Conservation (phyloP, 2,113 vertebrate species). For the Phycodurus eques region DNA sequence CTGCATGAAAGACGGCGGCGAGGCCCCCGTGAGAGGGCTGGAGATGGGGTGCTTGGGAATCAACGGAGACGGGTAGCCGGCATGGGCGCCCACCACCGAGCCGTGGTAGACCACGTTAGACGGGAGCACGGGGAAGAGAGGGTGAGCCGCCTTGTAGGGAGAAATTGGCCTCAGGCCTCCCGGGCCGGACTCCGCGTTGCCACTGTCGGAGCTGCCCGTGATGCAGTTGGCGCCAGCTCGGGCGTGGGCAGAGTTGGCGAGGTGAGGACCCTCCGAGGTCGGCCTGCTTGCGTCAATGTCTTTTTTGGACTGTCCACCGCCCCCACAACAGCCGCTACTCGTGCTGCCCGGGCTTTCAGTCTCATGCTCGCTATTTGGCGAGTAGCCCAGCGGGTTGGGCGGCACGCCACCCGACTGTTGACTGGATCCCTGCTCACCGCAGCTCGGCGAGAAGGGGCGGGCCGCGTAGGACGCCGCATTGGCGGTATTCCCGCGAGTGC, state of each 20-base stretch:
- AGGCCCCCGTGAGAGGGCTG: slow-evolving; percentile 90
- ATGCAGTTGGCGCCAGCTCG: slow-evolving; percentile 73
- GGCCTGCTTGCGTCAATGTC: slow-evolving; percentile 71
- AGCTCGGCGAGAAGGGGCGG: slow-evolving; percentile 66
- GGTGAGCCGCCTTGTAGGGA: slow-evolving; percentile 88
- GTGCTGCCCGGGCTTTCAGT: slow-evolving; percentile 44
- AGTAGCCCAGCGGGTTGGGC: slow-evolving; percentile 57
- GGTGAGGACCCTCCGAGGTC: slow-evolving; percentile 72
- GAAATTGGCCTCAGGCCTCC: slow-evolving; percentile 89
- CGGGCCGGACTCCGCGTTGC: slow-evolving; percentile 70
- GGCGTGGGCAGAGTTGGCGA: slow-evolving; percentile 72
- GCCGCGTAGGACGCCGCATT: slow-evolving; percentile 76
- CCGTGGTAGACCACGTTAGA: slow-evolving; percentile 92
- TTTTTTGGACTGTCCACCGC: slow-evolving; percentile 63
- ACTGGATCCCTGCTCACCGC: slow-evolving; percentile 76
- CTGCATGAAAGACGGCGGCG: slow-evolving; percentile 94
- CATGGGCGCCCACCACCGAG: slow-evolving; percentile 89
- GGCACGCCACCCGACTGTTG: slow-evolving; percentile 57
- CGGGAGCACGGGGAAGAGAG: slow-evolving; percentile 85
- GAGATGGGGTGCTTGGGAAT: slow-evolving; percentile 89
- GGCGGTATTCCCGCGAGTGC: slow-evolving; percentile 55
- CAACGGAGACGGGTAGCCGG: slow-evolving; percentile 90
- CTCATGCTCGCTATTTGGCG: slow-evolving; percentile 48
- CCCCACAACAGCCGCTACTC: slow-evolving; percentile 19
- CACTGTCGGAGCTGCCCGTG: slow-evolving; percentile 72